Percentiles rank a stretch among this genome's conserved stretches.
Conservation (phyloP, 1,140 invertebrate genomes). For the Drosophila novamexicana region DNA sequence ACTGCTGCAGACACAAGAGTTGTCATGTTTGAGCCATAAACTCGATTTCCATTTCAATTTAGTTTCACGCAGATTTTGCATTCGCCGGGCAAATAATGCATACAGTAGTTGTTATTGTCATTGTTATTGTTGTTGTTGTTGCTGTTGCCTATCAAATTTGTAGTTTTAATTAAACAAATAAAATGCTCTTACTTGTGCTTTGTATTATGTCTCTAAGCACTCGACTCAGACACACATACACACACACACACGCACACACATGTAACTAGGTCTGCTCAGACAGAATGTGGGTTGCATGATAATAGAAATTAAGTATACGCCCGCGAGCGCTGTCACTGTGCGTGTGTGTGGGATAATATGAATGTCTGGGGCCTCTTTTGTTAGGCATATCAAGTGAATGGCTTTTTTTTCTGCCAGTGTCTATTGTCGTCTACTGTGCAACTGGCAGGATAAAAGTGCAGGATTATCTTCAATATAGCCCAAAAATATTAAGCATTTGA, state of each 20-base stretch:
- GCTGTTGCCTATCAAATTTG: slow-evolving; percentile 40
- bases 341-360: slow-evolving; percentile 6
- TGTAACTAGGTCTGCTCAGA: slow-evolving; percentile 4
- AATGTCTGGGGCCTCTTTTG: slow-evolving; percentile 23
- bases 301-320: slow-evolving; percentile 51
- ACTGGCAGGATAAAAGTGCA: slow-evolving; percentile 6
- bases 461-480: slow-evolving; percentile 6
- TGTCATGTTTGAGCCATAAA: slow-evolving; percentile 38
- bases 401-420: background rate
- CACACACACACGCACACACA: background rate
- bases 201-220: slow-evolving; percentile 16
- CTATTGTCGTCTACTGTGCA: slow-evolving; percentile 15
- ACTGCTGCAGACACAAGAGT: slow-evolving; percentile 40
- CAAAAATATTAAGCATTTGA: background rate
- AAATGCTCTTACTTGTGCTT: slow-evolving; percentile 26
- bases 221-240: background rate
- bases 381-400: slow-evolving; percentile 14
- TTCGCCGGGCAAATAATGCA: slow-evolving; percentile 47
- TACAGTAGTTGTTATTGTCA: slow-evolving; percentile 16
- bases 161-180: slow-evolving; percentile 54
- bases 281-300: slow-evolving; percentile 18
- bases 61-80: slow-evolving; percentile 41
- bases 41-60: slow-evolving; percentile 62
- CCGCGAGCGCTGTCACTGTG: slow-evolving; percentile 22
- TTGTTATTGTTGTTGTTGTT: background rate